Evolutionary conservation across 2,888 invertebrate species (phyloP).

Genomic region (Deilephila porcellus): DNA sequence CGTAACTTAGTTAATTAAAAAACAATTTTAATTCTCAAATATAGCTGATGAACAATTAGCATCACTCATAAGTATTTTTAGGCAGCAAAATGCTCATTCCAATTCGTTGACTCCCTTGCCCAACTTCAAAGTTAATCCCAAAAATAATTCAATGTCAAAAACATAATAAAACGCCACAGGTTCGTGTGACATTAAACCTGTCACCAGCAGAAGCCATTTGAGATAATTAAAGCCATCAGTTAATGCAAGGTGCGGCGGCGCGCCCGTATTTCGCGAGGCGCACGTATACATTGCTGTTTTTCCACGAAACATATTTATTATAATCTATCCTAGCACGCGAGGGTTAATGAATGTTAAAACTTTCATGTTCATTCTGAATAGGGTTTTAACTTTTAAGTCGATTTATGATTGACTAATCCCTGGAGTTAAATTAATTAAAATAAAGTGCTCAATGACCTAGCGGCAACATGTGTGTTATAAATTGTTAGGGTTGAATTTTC

Average conservation of each 20-base stretch:
- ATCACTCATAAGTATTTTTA: too few species aligned
- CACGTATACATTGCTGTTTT: constrained; percentile 8
- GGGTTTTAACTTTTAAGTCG: not conserved
- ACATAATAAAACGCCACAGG: not conserved
- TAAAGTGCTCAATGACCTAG: too few species aligned
- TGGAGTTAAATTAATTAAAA: not conserved
- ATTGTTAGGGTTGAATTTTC: too few species aligned
- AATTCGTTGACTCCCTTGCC: too few species aligned
- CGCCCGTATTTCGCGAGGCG: constrained; percentile 5
- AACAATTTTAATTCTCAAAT: too few species aligned
- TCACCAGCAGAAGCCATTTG: not conserved
- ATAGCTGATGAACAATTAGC: too few species aligned
- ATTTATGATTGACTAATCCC: not conserved
- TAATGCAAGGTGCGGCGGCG: not conserved
- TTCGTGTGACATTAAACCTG: not conserved
- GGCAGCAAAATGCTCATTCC: too few species aligned
- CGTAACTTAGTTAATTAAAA: too few species aligned
- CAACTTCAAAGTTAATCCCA: not conserved
- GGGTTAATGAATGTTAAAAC: not conserved
- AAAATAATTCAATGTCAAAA: not conserved
- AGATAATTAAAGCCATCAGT: not conserved
- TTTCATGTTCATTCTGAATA: not conserved
- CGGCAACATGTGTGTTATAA: too few species aligned
- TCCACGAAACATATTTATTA: constrained; percentile 11
- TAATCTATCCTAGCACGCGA: constrained; percentile 12